These are phyloP conservation scores for rat (Rattus norvegicus) DNA, from an alignment of 2,113 vertebrate species.

Conservation along the genomic window DNA sequence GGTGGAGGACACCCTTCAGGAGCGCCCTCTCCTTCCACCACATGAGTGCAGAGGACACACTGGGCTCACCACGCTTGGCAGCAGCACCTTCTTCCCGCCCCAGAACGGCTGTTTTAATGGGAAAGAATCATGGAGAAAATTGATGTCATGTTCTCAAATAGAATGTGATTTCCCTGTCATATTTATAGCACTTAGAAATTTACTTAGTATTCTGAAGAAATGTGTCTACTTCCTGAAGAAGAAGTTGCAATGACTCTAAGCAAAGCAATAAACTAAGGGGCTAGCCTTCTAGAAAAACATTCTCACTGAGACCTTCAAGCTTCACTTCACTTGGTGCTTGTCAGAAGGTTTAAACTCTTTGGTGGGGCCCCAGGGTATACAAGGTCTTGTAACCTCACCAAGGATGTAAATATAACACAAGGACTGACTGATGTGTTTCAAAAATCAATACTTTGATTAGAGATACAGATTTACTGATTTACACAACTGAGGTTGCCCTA, in stretches of 20 bases:
- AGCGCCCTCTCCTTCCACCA: not conserved
- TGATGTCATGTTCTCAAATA: not conserved
- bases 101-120: not conserved
- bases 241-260: not conserved
- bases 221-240: not conserved
- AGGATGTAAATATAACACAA: not conserved
- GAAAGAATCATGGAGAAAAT: not conserved
- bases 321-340: not conserved
- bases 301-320: not conserved
- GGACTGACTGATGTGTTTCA: not conserved
- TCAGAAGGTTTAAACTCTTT: not conserved
- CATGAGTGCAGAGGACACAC: not conserved
- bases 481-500: not conserved
- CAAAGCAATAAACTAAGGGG: not conserved
- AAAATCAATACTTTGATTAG: not conserved
- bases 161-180: not conserved
- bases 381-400: not conserved
- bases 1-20: not conserved
- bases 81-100: not conserved
- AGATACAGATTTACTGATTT: not conserved
- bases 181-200: not conserved
- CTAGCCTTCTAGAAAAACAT: not conserved
- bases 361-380: not conserved
- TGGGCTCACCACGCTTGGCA: not conserved
- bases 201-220: slow-evolving; percentile 22